phyloP scores from a whole-genome alignment of 1,140 invertebrate species.

The Eulimnadia texana region DNA sequence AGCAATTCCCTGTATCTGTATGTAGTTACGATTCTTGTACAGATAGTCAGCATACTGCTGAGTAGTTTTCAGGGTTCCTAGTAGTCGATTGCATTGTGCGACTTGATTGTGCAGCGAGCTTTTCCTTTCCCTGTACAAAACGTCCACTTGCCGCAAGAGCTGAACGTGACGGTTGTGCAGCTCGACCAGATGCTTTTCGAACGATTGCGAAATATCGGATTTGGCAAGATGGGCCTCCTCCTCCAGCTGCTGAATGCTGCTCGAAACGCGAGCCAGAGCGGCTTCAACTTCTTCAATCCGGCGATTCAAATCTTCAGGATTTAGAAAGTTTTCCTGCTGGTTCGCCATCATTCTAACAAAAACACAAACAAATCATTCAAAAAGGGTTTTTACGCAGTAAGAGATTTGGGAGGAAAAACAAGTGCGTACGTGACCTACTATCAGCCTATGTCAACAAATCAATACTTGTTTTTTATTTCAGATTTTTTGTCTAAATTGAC shows the following conservation, averaged over 20 bases:
- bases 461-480: no score
- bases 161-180: constrained; percentile 1
- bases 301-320: background rate
- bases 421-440: background rate
- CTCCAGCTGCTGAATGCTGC: constrained; percentile 1
- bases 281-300: constrained; percentile 5
- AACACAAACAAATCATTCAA: background rate
- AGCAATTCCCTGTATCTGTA: no score
- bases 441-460: no score
- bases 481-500: no score
- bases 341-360: background rate
- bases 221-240: constrained; percentile 7
- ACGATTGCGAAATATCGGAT: background rate
- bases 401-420: background rate
- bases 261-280: background rate
- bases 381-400: background rate
- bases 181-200: background rate
- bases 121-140: background rate
- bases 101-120: background rate
- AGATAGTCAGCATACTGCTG: no score
- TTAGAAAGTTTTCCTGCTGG: background rate
- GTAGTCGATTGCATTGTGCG: background rate
- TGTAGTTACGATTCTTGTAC: no score
- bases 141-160: constrained; percentile 3
- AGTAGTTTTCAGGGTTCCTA: background rate